Conservation (phyloP, 2,113 vertebrate genomes). For the Hemibagrus wyckioides region DNA sequence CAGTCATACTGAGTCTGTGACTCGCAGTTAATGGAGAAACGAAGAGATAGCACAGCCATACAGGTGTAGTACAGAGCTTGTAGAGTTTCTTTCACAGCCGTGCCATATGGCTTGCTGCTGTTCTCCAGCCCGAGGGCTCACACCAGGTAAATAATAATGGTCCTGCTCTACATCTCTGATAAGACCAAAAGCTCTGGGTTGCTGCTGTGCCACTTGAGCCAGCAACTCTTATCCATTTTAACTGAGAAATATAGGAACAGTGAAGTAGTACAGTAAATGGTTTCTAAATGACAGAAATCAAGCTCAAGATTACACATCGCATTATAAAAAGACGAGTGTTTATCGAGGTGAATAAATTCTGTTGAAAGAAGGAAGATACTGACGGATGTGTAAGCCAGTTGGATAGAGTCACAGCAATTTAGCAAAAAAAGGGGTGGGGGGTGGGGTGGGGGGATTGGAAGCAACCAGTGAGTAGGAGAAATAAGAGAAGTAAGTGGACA, state of each 20-base stretch:
- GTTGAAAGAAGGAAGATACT: neutral
- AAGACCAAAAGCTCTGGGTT: neutral
- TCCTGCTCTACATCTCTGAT: neutral
- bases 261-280: neutral
- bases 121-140: constrained; percentile 15
- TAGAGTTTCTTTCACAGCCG: neutral
- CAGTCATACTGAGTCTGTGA: constrained; percentile 3
- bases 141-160: neutral
- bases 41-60: constrained; percentile 6
- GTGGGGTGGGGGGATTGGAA: neutral
- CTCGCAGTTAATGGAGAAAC: constrained; percentile 9
- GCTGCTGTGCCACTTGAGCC: neutral
- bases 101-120: constrained; percentile 7
- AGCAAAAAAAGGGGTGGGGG: neutral
- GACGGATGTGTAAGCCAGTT: neutral
- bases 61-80: constrained; percentile 13
- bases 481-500: constrained; percentile 45
- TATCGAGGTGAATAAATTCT: neutral
- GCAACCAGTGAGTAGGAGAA: neutral
- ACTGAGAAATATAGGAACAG: constrained; percentile 6
- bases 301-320: neutral
- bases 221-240: neutral
- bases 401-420: neutral
- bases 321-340: neutral
- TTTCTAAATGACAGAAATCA: neutral